A percentile compares a stretch with the other conserved stretches of the same genome.
Conservation (phyloP, 1,140 invertebrate genomes). For the Epicauta chinensis region DNA sequence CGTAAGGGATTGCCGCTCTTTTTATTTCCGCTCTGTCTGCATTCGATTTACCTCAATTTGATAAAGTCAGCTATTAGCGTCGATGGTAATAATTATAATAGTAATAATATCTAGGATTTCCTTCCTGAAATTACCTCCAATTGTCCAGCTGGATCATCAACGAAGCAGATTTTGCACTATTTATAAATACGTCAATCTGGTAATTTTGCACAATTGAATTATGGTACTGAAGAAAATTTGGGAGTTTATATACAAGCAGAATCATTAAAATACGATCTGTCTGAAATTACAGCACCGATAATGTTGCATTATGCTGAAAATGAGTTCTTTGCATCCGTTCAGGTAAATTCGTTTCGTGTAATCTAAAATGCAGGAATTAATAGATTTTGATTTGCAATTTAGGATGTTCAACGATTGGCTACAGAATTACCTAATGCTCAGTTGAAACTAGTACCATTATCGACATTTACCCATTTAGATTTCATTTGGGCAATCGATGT, state of each 20-base stretch:
- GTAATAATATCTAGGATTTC: slow-evolving; percentile 10
- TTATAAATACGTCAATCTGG: slow-evolving; percentile 8
- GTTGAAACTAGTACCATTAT: not conserved
- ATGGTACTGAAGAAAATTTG: slow-evolving; percentile 40
- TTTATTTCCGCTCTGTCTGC: not conserved
- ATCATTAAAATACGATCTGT: slow-evolving; percentile 19
- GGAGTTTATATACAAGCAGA: slow-evolving; percentile 14
- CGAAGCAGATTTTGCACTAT: slow-evolving; percentile 20
- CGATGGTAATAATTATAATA: slow-evolving; percentile 26
- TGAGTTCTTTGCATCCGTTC: slow-evolving; percentile 60
- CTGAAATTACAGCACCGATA: slow-evolving; percentile 59
- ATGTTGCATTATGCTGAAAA: slow-evolving; percentile 62
- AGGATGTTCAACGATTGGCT: too few species aligned
- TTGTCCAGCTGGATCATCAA: slow-evolving; percentile 11
- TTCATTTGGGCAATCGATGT: not conserved
- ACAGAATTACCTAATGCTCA: too few species aligned
- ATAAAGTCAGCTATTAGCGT: slow-evolving; percentile 6
- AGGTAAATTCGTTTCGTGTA: slow-evolving; percentile 36
- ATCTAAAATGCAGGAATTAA: not conserved
- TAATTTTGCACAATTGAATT: slow-evolving; percentile 47
- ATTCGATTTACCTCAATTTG: not conserved
- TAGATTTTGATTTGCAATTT: too few species aligned
- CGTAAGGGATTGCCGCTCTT: not conserved
- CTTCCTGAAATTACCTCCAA: not conserved
- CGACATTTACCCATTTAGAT: not conserved